phyloP scores from a whole-genome alignment of 2,888 invertebrate genomes.

The Aleiodes alternator region DNA sequence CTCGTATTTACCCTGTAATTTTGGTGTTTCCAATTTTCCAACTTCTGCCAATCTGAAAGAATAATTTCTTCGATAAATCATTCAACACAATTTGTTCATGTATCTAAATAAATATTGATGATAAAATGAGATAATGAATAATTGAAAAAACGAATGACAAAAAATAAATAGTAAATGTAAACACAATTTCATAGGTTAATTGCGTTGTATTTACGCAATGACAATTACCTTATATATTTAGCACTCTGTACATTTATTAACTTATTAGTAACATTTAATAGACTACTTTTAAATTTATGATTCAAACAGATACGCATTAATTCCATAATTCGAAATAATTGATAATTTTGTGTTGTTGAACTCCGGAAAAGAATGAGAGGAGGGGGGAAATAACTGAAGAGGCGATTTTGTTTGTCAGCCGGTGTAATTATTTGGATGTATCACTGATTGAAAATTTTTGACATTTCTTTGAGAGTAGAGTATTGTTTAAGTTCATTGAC shows the following conservation, averaged over 20 bases:
- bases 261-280: slow-evolving; percentile 65
- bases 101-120: background rate
- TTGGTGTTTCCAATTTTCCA: slow-evolving; percentile 92
- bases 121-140: background rate
- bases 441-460: too few relatives aligned
- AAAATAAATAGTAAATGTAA: slow-evolving; percentile 11
- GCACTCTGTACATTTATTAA: slow-evolving; percentile 62
- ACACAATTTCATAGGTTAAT: slow-evolving; percentile 55
- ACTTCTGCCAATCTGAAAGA: slow-evolving; percentile 91
- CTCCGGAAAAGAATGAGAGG: background rate
- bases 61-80: background rate
- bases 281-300: slow-evolving; percentile 56
- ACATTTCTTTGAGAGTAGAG: too few relatives aligned
- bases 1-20: slow-evolving; percentile 92
- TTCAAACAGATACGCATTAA: slow-evolving; percentile 54
- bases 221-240: slow-evolving; percentile 68
- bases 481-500: too few relatives aligned
- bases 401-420: too few relatives aligned
- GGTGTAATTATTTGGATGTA: too few relatives aligned
- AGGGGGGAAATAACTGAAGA: too few relatives aligned
- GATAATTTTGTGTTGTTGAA: background rate
- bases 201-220: slow-evolving; percentile 57
- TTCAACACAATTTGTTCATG: slow-evolving; percentile 12
- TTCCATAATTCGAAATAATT: slow-evolving; percentile 50
- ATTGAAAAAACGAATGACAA: background rate